Evolutionary conservation across 2,797 vertebrate genomes (phyloP).

Genomic region (Sciurus carolinensis): DNA sequence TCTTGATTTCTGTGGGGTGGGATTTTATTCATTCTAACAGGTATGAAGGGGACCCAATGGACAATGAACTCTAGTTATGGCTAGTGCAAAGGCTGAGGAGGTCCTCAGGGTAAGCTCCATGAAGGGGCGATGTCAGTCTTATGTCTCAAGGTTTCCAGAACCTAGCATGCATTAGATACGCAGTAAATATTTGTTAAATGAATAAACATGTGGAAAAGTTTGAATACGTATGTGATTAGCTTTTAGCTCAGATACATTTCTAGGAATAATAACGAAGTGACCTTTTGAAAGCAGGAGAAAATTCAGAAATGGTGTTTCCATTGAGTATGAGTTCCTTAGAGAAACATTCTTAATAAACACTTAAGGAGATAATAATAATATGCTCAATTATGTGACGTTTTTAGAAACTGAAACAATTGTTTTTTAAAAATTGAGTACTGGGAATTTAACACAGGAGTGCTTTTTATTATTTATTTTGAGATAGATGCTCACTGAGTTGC

Average conservation of each 20-base stretch:
- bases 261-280: neutral
- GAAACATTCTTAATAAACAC: conserved; percentile 11
- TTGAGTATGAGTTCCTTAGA: neutral
- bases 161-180: neutral
- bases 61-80: neutral
- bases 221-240: neutral
- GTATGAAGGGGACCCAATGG: neutral
- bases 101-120: neutral
- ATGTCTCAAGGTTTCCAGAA: neutral
- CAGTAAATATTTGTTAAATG: conserved; percentile 40
- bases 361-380: neutral
- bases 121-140: neutral
- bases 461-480: no score
- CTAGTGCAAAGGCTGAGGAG: neutral
- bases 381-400: neutral
- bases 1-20: neutral
- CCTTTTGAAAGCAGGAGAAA: neutral
- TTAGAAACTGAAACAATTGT: neutral
- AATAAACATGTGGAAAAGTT: neutral
- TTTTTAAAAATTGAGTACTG: no score
- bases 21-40: neutral
- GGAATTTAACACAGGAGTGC: no score
- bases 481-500: no score
- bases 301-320: neutral
- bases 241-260: conserved; percentile 12